phyloP scores from a whole-genome alignment of 2,113 vertebrate species.

The Cettia cetti region DNA sequence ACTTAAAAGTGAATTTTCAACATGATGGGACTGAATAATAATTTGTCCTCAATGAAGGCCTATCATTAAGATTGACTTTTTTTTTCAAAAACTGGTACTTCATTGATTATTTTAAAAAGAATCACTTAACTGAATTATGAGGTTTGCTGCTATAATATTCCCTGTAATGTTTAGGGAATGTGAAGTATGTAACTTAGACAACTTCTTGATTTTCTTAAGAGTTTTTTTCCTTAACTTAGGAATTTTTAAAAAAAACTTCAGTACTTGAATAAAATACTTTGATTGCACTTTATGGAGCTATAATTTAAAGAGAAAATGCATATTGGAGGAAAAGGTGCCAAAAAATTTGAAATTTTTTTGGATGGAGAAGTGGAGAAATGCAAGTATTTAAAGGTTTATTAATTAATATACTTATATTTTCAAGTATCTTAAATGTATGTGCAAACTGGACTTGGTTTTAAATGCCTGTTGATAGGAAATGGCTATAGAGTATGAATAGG shows the following conservation, averaged over 20 bases:
- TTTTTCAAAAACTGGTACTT: neutral
- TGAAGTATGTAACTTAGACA: neutral
- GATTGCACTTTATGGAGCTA: neutral
- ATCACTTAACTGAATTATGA: neutral
- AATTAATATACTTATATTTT: neutral
- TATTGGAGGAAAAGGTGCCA: neutral
- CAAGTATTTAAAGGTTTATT: neutral
- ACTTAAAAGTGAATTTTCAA: constrained; percentile 58
- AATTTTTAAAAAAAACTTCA: neutral
- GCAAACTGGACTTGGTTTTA: neutral
- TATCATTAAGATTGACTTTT: neutral
- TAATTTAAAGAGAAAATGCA: neutral
- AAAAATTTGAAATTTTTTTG: neutral
- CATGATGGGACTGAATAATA: neutral
- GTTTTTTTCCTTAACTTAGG: neutral
- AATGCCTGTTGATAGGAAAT: neutral
- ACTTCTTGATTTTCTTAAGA: constrained; percentile 8
- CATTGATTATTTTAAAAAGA: constrained; percentile 22
- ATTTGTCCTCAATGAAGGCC: neutral
- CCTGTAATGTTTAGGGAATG: constrained; percentile 52
- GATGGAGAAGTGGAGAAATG: neutral
- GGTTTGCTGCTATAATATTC: constrained; percentile 54
- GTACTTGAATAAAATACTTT: neutral
- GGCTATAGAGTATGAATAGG: neutral
- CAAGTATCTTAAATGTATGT: neutral